Evolutionary conservation across 2,888 invertebrate genomes (phyloP), one percentile per base, ranked within the genome.

Genomic region (Metopia argyrocephala): DNA sequence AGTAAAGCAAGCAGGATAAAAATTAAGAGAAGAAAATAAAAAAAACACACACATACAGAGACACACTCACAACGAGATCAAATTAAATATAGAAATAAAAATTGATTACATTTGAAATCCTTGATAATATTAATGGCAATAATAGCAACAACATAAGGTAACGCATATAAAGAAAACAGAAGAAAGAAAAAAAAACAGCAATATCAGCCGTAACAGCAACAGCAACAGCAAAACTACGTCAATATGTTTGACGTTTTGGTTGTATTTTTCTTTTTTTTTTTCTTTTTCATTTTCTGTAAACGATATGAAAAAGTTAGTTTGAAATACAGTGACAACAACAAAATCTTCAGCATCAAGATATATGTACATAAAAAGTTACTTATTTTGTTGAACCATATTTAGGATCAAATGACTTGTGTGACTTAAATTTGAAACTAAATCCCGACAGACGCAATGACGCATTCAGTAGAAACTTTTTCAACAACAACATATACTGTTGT

Each of bases 401-500:
- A 78, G 80, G 80, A 78, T 82, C 78, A 74, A 80, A 82, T 82
- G 80, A 78, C 82, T 82, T 78, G 74, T 80, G 78, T 76, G 82
- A 82, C 80, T 82, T 80, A 78, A 82, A 82, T 78, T 59, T 79
- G 79, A 82, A 82, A 82, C 76, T 76, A 38, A 79, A 82, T 74
- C 65, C 74, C 79, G 73, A 79, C 76, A 82, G 82, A 82, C 81
- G 70, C 78, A 78, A 66, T 81, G 81, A 81, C 81, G 81, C 81
- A 81, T 75, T 54, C 66, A 70, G 18, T 38, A 38, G 38, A 38
- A 28, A 66, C 46, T 28, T 28, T 23, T 27, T 20, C 21, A 75
- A 61, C 25, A 50, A 27, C 46, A 46, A 56, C 50, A 52, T 3
- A 6, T 28, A 27, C 23, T n/a, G n/a, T n/a, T n/a, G n/a, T n/a